Conservation (phyloP, 2,888 invertebrate genomes). For the Apamea crenata region DNA sequence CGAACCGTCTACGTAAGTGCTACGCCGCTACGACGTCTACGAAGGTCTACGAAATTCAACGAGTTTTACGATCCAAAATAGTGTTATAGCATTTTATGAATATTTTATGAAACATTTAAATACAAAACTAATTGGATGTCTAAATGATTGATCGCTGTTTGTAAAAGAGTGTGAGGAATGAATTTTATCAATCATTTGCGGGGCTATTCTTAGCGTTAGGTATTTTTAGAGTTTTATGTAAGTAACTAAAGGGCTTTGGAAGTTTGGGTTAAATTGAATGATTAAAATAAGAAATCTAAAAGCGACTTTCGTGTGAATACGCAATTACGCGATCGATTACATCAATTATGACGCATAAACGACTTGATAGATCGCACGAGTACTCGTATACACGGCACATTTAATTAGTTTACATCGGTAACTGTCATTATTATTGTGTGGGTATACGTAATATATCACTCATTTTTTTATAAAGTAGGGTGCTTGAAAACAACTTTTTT, state of each 20-base stretch:
- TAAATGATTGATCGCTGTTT: slow-evolving; percentile 44
- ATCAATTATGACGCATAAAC: too few species aligned
- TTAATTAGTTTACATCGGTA: too few species aligned
- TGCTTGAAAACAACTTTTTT: too few species aligned
- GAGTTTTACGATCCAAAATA: background rate
- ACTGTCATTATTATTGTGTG: too few species aligned
- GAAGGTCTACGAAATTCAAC: slow-evolving; percentile 25
- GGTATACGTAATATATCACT: too few species aligned
- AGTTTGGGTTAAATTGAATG: background rate
- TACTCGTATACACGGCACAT: too few species aligned
- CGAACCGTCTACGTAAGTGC: slow-evolving; percentile 31
- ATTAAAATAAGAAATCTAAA: too few species aligned
- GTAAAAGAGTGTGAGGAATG: slow-evolving; percentile 22
- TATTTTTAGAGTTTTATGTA: slow-evolving; percentile 12
- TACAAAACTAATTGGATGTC: slow-evolving; percentile 44
- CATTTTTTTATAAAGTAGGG: too few species aligned
- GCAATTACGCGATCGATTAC: background rate
- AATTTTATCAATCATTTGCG: slow-evolving; percentile 36
- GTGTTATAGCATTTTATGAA: background rate
- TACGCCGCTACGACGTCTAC: slow-evolving; percentile 45
- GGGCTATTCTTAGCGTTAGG: background rate
- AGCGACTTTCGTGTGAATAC: too few species aligned
- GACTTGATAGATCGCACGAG: too few species aligned
- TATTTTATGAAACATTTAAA: slow-evolving; percentile 15
- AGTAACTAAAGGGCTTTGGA: background rate